phyloP scores from a whole-genome alignment of 2,888 invertebrate species.

The Synergus laeviventris region DNA sequence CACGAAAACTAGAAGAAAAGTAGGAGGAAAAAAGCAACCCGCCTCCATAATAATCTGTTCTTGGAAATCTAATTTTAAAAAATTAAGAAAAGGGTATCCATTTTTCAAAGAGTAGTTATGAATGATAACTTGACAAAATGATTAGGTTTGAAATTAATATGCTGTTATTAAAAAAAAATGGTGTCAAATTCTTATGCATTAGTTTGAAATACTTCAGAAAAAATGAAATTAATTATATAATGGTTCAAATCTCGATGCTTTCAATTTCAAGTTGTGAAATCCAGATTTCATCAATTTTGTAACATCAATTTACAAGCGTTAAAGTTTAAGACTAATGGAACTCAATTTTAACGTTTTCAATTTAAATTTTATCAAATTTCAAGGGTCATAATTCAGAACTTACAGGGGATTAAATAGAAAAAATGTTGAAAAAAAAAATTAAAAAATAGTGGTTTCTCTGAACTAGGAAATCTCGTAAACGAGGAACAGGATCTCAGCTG shows the following conservation, averaged over 20 bases:
- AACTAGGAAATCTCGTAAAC: constrained; percentile 7
- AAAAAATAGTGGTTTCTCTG: constrained; percentile 1
- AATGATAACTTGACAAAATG: background rate
- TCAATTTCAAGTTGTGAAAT: too few species aligned
- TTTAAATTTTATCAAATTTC: background rate
- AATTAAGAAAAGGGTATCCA: background rate
- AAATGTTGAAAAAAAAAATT: background rate
- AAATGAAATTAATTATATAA: too few species aligned
- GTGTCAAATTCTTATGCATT: too few species aligned
- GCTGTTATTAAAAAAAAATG: too few species aligned
- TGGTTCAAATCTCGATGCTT: background rate
- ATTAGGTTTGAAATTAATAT: too few species aligned
- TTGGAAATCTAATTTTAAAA: background rate
- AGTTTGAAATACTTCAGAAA: too few species aligned
- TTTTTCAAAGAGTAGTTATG: background rate
- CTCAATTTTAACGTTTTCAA: background rate
- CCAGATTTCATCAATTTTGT: too few species aligned
- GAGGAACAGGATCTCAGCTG: constrained; percentile 11
- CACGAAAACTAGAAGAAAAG: constrained; percentile 1
- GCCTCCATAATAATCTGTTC: constrained; percentile 6
- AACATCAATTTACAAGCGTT: too few species aligned
- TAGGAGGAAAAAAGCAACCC: background rate
- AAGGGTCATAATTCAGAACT: background rate
- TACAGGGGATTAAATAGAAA: background rate
- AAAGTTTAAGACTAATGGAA: too few species aligned